These are phyloP conservation scores for Hydropsyche tenuis DNA, from an alignment of 1,140 invertebrate species.

Conservation along the genomic window DNA sequence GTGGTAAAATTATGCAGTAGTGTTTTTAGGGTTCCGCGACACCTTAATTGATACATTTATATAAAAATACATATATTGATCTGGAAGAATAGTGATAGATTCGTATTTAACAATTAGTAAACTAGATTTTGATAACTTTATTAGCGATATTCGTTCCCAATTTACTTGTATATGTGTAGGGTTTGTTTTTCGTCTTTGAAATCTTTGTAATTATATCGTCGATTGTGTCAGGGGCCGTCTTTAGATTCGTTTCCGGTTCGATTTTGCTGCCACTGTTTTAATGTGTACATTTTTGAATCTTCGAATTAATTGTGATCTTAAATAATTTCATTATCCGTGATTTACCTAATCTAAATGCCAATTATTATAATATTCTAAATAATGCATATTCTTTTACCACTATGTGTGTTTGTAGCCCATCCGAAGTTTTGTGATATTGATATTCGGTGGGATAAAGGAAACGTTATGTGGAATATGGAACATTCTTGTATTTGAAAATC, in stretches of 20 bases:
- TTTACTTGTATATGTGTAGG: not conserved
- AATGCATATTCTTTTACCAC: slow-evolving; percentile 45
- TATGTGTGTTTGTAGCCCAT: slow-evolving; percentile 46
- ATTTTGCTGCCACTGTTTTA: slow-evolving; percentile 10
- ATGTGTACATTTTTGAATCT: no score
- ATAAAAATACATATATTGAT: no score
- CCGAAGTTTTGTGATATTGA: slow-evolving; percentile 41
- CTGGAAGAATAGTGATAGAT: no score
- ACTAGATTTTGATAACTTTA: slow-evolving; percentile 4
- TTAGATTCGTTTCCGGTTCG: not conserved
- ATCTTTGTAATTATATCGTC: no score
- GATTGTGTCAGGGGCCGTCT: no score
- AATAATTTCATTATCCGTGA: slow-evolving; percentile 37
- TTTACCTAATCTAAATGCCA: slow-evolving; percentile 48
- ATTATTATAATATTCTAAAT: slow-evolving; percentile 50
- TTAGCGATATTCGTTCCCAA: not conserved
- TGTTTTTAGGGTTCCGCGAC: no score
- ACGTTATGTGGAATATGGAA: slow-evolving; percentile 39
- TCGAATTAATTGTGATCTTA: no score
- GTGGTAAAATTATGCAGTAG: no score
- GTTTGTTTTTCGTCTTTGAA: no score
- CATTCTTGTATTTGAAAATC: slow-evolving; percentile 48
- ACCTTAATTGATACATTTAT: no score
- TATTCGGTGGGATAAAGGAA: slow-evolving; percentile 40
- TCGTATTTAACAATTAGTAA: not conserved